A percentile compares a stretch with the other conserved stretches of the same genome.
These are phyloP conservation scores for Lampropteryx suffumata DNA, from an alignment of 2,888 invertebrate species.

Conservation along the genomic window DNA sequence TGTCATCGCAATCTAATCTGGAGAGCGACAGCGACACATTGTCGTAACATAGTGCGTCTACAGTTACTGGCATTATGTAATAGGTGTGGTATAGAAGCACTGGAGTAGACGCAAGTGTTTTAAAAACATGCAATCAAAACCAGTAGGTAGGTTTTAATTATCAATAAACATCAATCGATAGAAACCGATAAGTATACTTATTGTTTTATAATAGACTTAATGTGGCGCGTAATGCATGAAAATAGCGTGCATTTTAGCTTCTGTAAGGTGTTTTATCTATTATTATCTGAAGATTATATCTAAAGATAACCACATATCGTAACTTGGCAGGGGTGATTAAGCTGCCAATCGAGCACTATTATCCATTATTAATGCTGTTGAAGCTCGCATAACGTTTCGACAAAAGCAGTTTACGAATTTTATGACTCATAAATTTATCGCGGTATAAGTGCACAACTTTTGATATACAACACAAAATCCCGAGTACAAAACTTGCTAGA, in stretches of 20 bases:
- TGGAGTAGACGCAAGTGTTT: neutral
- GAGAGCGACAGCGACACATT: constrained; percentile 52
- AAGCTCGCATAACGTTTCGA: constrained; percentile 51
- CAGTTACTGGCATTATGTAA: constrained; percentile 1
- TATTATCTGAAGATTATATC: neutral
- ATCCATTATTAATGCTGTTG: constrained; percentile 58
- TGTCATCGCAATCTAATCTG: constrained; percentile 73
- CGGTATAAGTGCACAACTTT: neutral
- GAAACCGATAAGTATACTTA: no score
- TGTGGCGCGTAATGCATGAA: constrained; percentile 3
- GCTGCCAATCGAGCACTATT: constrained; percentile 53
- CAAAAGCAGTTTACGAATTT: constrained; percentile 56
- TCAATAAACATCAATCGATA: neutral
- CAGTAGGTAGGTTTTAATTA: neutral
- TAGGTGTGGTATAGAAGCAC: neutral
- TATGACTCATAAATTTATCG: constrained; percentile 60
- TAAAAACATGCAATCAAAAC: constrained; percentile 11
- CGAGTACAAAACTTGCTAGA: neutral
- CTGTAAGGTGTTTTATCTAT: neutral
- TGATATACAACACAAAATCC: neutral
- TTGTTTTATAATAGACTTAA: constrained; percentile 1
- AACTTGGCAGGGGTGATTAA: constrained; percentile 46
- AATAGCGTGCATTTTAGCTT: neutral
- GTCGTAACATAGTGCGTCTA: constrained; percentile 23
- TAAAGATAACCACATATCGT: constrained; percentile 34